Evolutionary conservation across 2,888 invertebrate genomes (phyloP).

Genomic region (Leptopilina myrica): DNA sequence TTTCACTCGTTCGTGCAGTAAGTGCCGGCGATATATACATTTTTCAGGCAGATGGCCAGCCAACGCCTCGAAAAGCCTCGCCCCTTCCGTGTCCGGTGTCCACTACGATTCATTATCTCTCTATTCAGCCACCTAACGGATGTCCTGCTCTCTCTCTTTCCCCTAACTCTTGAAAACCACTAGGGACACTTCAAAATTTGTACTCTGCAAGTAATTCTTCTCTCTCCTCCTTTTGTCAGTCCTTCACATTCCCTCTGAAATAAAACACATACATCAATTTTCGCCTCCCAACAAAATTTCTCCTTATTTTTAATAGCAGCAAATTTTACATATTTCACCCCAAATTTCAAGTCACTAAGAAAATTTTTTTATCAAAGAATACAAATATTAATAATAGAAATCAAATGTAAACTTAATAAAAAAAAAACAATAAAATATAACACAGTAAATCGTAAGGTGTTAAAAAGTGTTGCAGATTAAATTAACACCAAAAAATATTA

Average conservation of each 20-base stretch:
- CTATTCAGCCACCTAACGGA: slow-evolving; percentile 74
- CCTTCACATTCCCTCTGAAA: neutral
- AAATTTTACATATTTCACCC: too few relatives aligned
- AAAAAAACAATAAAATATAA: too few relatives aligned
- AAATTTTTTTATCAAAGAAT: too few relatives aligned
- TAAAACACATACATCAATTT: neutral
- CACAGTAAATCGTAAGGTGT: too few relatives aligned
- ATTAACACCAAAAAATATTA: too few relatives aligned
- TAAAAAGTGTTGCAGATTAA: too few relatives aligned
- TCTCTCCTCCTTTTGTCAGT: neutral
- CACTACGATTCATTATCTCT: slow-evolving; percentile 76
- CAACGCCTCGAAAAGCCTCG: slow-evolving; percentile 72
- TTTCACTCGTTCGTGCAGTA: slow-evolving; percentile 46
- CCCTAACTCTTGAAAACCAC: slow-evolving; percentile 58
- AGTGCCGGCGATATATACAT: slow-evolving; percentile 64
- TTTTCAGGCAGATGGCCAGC: slow-evolving; percentile 67
- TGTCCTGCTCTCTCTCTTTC: slow-evolving; percentile 57
- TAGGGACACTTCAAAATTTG: slow-evolving; percentile 26
- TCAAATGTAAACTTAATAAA: too few relatives aligned
- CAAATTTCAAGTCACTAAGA: too few relatives aligned
- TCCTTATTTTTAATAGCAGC: too few relatives aligned
- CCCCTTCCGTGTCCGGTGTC: slow-evolving; percentile 76
- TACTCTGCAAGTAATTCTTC: neutral
- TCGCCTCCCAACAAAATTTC: neutral
- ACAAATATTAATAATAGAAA: too few relatives aligned